phyloP scores from a whole-genome alignment of 2,113 vertebrate species.

The Phaethornis superciliosus region DNA sequence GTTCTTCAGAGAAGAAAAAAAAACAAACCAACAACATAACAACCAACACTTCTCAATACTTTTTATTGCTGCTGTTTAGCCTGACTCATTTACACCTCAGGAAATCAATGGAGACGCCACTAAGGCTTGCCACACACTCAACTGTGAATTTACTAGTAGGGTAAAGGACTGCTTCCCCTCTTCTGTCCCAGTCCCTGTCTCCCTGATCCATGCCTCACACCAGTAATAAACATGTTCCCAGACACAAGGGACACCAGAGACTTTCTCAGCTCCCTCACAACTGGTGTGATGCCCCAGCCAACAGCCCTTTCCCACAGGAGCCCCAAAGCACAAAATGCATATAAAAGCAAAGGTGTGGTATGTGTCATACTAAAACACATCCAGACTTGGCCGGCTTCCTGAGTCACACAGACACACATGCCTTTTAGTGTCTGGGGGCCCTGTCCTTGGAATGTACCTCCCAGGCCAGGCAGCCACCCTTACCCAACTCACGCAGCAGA shows the following conservation, averaged over 20 bases:
- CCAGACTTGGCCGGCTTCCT: fast-evolving
- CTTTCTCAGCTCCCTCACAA: background rate
- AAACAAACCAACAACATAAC: background rate
- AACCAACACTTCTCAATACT: background rate
- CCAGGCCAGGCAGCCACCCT: background rate
- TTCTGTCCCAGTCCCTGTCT: background rate
- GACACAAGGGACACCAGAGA: fast-evolving
- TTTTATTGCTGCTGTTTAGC: background rate
- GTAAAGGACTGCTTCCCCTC: background rate
- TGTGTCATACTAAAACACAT: background rate
- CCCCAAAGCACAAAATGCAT: background rate
- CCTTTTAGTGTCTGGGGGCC: background rate
- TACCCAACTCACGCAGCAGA: fast-evolving
- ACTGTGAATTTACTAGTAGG: background rate
- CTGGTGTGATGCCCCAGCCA: background rate
- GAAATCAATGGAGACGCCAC: background rate
- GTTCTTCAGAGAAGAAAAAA: background rate
- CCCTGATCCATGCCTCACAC: background rate
- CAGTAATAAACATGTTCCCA: background rate
- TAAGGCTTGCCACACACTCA: fast-evolving
- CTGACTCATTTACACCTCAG: background rate
- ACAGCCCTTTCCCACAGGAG: background rate
- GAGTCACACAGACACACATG: fast-evolving
- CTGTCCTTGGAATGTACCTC: background rate
- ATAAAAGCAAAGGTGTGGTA: background rate